phyloP scores from a whole-genome alignment of 64 coral and sea anemone species.

The Dendrophyllia cribrosa region DNA sequence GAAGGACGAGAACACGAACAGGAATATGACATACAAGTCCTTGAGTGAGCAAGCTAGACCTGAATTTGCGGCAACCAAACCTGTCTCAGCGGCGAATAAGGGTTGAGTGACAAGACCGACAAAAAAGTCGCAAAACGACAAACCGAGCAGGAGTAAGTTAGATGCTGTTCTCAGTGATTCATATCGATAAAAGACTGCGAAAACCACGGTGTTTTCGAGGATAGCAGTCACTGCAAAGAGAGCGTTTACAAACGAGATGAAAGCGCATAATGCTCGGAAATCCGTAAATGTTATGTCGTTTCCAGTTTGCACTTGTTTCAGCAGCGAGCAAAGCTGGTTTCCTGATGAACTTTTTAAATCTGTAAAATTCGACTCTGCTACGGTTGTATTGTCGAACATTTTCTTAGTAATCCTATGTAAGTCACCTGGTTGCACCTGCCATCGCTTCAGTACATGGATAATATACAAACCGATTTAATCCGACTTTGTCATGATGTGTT shows the following conservation, averaged over 20 bases:
- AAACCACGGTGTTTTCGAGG: conserved; percentile 32
- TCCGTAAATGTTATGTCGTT: conserved; percentile 14
- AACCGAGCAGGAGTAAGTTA: conserved; percentile 43
- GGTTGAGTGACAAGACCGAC: conserved; percentile 59
- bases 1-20: conserved; percentile 29
- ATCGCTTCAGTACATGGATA: no score
- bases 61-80: conserved; percentile 23
- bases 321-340: conserved; percentile 14
- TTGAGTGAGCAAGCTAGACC: conserved; percentile 41
- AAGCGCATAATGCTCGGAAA: conserved; percentile 23
- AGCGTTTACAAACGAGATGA: conserved; percentile 28
- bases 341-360: no score
- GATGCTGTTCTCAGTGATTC: conserved; percentile 53
- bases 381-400: no score
- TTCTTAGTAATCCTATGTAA: no score
- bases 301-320: conserved; percentile 15
- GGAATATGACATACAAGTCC: conserved; percentile 63
- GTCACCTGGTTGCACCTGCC: no score
- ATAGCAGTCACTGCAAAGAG: conserved; percentile 1
- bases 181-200: conserved; percentile 47
- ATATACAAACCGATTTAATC: no score
- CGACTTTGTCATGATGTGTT: no score
- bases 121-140: conserved; percentile 64
- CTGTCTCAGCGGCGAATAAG: conserved; percentile 12
- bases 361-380: no score